phyloP scores from a whole-genome alignment of 2,797 vertebrate species.

The Microhierax caerulescens region DNA sequence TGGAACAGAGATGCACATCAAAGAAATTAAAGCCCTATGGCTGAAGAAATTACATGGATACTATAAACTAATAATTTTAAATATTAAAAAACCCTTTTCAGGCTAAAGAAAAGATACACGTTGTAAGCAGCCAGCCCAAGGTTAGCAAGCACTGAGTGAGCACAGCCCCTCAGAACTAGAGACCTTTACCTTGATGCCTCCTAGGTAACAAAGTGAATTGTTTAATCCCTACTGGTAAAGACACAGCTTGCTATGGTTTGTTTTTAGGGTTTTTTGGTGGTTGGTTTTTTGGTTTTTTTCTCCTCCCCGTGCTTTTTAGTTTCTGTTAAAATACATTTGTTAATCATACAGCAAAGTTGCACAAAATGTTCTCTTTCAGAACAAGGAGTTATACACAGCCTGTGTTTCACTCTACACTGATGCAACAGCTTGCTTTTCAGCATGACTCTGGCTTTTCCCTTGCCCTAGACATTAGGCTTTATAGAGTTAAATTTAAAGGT shows the following conservation, averaged over 20 bases:
- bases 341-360: slow-evolving; percentile 57
- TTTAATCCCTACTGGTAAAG: slow-evolving; percentile 55
- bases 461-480: slow-evolving; percentile 39
- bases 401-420: not conserved
- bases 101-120: slow-evolving; percentile 60
- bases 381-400: slow-evolving; percentile 30
- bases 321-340: slow-evolving; percentile 27
- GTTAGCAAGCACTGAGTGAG: slow-evolving; percentile 65
- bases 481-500: slow-evolving; percentile 68
- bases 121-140: slow-evolving; percentile 70
- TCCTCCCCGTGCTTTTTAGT: not conserved
- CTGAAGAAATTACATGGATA: slow-evolving; percentile 74
- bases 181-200: slow-evolving; percentile 53
- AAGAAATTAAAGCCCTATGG: slow-evolving; percentile 74
- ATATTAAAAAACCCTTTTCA: slow-evolving; percentile 76
- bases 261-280: rapidly evolving
- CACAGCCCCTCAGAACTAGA: slow-evolving; percentile 29
- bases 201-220: slow-evolving; percentile 62
- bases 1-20: slow-evolving; percentile 74
- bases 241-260: slow-evolving; percentile 25
- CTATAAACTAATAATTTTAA: slow-evolving; percentile 78
- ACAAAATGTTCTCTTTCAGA: slow-evolving; percentile 62
- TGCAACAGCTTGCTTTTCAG: slow-evolving; percentile 70
- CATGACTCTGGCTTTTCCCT: slow-evolving; percentile 55
- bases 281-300: not conserved